A percentile compares a stretch with the other conserved stretches of the same genome.
Evolutionary conservation across 2,797 vertebrate species (phyloP).

Genomic region (Sebastes variabilis): DNA sequence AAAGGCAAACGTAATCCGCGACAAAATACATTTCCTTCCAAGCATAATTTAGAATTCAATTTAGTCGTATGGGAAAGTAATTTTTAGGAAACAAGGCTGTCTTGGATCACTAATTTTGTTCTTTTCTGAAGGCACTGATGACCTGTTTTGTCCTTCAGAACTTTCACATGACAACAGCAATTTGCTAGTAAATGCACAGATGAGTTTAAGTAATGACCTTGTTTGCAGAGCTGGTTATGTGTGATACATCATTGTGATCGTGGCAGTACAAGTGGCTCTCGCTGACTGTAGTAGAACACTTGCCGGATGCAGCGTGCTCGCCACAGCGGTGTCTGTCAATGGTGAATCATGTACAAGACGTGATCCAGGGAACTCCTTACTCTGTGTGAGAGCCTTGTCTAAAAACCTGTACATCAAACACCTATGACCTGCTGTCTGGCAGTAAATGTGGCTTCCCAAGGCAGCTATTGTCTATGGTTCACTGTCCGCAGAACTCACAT

Average conservation of each 20-base stretch:
- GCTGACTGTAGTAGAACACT: not conserved
- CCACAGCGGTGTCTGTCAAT: not conserved
- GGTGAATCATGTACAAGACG: constrained; percentile 19
- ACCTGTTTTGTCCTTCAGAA: not conserved
- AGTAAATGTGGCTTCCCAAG: constrained; percentile 22
- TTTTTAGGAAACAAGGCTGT: not conserved
- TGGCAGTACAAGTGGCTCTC: not conserved
- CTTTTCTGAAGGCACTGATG: not conserved
- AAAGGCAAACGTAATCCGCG: not conserved
- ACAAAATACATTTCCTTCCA: not conserved
- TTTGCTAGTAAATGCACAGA: not conserved
- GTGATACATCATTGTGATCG: not conserved
- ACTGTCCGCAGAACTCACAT: constrained; percentile 30
- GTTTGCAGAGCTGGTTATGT: not conserved
- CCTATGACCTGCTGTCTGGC: constrained; percentile 43
- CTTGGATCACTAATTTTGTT: not conserved
- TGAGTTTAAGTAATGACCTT: not conserved
- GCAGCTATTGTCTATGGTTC: constrained; percentile 44
- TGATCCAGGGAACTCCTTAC: constrained; percentile 19
- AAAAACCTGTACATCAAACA: constrained; percentile 31
- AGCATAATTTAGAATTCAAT: not conserved
- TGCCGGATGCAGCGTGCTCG: not conserved
- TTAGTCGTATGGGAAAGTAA: not conserved
- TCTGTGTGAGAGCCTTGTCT: constrained; percentile 30
- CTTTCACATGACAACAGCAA: not conserved